Base-by-base conservation (phyloP, 1,140 invertebrate genomes). In the Trigoniulus corallinus region DNA sequence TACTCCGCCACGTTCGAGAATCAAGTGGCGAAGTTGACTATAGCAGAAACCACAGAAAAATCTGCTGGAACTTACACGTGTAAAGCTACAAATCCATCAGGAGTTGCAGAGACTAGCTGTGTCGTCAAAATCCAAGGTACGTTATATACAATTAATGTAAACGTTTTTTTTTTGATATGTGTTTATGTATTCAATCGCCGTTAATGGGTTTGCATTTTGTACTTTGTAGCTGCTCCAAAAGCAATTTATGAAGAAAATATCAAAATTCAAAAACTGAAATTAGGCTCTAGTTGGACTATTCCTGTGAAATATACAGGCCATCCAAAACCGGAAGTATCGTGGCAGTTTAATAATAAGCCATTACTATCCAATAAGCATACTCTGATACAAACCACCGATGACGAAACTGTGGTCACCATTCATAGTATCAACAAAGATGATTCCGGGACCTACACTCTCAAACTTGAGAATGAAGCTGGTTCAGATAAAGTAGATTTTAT, bases 11-110 rank as follows among this genome's bases (percentile, higher is more conserved):
- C 72, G 12, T 85, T 82, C 56, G 76, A 82, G 54, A 79, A 84
- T 56, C 74, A 80, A 52, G 70, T 84, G 12, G 82, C 83, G 44
- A 80, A 81, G 27, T 67, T 84, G 24, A 73, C 71, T 0, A 77
- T 89, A 52, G 71, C 71, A 57, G 74, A 81, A 60, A 78, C 77
- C 7, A 72, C 66, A 21, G 73, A 76, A 57, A 69, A 72, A 44
- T 72, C 78, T 43, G 74, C 75, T 56, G 83, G 79, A 18, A 70
- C 64, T 23, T 88, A 87, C 61, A 77, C 74, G 4, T 86, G 72
- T 57, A 64, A 63, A 50, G 72, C 71, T 7, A 72, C 67, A 34
- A 92, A 91, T 64, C 68, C 76, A 55, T 71, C 74, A 54, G 88
- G 88, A 48, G 72, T 69, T 55, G 74, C 72, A 1, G 79, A 82